Conservation (phyloP, 2,113 vertebrate species). For the Bagarius yarrelli region DNA sequence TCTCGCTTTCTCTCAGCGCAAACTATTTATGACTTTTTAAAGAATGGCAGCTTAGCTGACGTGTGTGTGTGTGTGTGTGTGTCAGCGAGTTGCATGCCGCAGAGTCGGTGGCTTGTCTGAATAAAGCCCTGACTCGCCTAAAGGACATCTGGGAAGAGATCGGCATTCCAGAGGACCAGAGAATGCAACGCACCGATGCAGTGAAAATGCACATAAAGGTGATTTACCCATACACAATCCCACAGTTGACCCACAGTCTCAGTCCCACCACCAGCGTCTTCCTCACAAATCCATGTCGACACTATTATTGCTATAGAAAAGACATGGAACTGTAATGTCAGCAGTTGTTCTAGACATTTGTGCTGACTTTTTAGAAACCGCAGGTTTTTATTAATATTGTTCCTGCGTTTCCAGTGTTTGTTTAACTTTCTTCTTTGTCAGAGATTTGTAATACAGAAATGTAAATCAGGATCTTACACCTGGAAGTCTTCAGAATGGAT, state of each 20-base stretch:
- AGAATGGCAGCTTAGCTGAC: neutral
- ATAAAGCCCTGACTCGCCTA: slow-evolving; percentile 76
- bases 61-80: slow-evolving; percentile 26
- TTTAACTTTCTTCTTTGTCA: too few species aligned
- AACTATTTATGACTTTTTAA: neutral
- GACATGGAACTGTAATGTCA: neutral
- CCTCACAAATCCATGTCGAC: too few species aligned
- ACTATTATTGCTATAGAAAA: neutral
- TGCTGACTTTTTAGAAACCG: neutral
- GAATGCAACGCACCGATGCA: slow-evolving; percentile 78
- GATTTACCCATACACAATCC: slow-evolving; percentile 29
- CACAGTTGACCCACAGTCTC: too few species aligned
- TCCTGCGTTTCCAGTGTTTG: too few species aligned
- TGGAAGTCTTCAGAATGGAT: too few species aligned
- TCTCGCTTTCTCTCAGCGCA: neutral
- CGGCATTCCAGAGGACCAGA: slow-evolving; percentile 75
- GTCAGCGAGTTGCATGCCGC: slow-evolving; percentile 83
- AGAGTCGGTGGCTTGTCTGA: slow-evolving; percentile 82
- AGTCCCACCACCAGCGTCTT: neutral
- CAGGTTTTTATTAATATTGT: neutral
- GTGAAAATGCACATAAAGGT: slow-evolving; percentile 87
- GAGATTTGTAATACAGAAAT: too few species aligned
- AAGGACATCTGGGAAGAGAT: slow-evolving; percentile 88
- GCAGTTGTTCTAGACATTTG: neutral
- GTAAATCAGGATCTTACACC: too few species aligned